A percentile compares a stretch with the other conserved stretches of the same genome.
These are phyloP conservation scores for Parazoanthus darwini DNA, from an alignment of 92 coral and sea anemone species.

Conservation along the genomic window DNA sequence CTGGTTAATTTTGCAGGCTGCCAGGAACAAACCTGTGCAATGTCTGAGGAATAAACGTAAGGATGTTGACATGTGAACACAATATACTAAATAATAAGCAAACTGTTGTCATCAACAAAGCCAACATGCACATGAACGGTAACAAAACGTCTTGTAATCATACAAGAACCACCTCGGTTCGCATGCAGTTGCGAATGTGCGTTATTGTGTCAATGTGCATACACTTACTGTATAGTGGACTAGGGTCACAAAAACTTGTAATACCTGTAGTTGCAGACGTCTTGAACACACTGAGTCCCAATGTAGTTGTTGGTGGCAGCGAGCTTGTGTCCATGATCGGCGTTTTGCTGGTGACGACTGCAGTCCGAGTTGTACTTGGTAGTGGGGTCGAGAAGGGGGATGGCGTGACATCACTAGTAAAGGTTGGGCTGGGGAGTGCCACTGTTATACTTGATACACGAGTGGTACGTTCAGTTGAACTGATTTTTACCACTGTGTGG, in stretches of 20 bases:
- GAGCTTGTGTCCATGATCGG: neutral
- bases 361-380: neutral
- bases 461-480: neutral
- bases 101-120: neutral
- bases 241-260: neutral
- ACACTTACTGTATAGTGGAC: neutral
- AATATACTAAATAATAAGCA: neutral
- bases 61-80: no score
- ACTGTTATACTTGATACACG: neutral
- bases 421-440: neutral
- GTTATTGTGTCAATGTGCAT: neutral
- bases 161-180: neutral
- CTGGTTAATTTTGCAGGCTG: no score
- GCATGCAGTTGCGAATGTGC: neutral
- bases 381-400: neutral
- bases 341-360: conserved; percentile 17
- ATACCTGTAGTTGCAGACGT: conserved; percentile 22
- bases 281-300: conserved; percentile 1
- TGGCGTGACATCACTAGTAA: conserved; percentile 9
- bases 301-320: neutral
- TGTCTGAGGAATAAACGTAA: no score
- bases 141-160: neutral
- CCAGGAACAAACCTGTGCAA: no score
- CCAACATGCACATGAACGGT: neutral
- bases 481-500: neutral